Evolutionary conservation across 2,113 vertebrate genomes (phyloP), one percentile per base, ranked within the genome.

Genomic region (Poeciliopsis retropinna): DNA sequence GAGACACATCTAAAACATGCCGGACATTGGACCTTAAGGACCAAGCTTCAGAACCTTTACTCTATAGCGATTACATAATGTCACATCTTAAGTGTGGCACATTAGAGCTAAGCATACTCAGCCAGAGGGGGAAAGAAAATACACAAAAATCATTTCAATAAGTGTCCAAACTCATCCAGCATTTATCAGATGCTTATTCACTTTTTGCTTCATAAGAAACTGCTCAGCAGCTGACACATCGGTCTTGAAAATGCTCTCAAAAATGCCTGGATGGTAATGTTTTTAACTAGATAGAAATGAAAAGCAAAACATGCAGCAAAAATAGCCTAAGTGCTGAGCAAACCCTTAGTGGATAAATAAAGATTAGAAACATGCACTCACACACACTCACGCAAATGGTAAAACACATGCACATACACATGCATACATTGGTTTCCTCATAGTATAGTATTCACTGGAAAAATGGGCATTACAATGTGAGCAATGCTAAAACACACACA

Each of bases 271-370:
- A 84, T 69, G 44, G 64, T 34, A 73, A 72, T 71, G 70, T 82
- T 82, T 87, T 73, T 73, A 84, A 73, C 86, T 64, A 65, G 65
- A 61, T 54, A 64, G 57, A 88, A 70, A 72, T 65, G 51, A 62
- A 76, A 12, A 47, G 54, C 72, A 29, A 65, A 65, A 67, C 39
- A 70, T 65, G n/a, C 74, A 44, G 70, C 70, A 34, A 70, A 81
- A 80, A 82, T 64, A 83, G 61, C 63, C 64, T 13, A 32, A 85
- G 65, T 88, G 84, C 89, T 89, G 82, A 90, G 84, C 75, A 81
- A 80, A 86, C 75, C 47, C 71, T 85, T 57, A 28, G 80, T 71
- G 78, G 83, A 87, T 88, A 85, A 92, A 87, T 81, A 73, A 72
- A 86, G 86, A 91, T 87, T 82, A 87, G 57, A 82, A 78, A 78